A percentile compares a stretch with the other conserved stretches of the same genome.
Evolutionary conservation across 37 sponge, comb jelly and placozoan species (phyloP).

Genomic region (Cladorhizidae sp.): DNA sequence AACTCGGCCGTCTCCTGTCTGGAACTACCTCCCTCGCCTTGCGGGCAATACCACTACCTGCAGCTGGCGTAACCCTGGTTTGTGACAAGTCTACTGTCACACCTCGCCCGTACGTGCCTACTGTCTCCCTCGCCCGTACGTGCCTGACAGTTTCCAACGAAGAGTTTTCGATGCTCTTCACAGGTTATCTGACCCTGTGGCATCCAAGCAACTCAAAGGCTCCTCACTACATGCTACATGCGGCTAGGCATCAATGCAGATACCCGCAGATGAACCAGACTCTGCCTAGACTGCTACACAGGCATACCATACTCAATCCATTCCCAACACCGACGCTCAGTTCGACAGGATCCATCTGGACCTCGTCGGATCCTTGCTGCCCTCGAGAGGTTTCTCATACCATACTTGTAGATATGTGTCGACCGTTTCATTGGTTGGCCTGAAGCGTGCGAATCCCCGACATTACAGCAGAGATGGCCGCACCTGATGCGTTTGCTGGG

Average conservation of each 20-base stretch:
- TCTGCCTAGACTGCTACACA: conserved; percentile 54
- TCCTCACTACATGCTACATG: conserved; percentile 43
- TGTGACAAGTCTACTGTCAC: no score
- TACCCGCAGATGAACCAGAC: conserved; percentile 39
- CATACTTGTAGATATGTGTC: conserved; percentile 58
- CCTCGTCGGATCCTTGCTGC: conserved; percentile 65
- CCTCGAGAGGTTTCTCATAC: conserved; percentile 52
- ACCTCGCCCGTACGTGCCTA: conserved; percentile 44
- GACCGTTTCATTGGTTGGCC: conserved; percentile 71
- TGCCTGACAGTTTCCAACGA: conserved; percentile 40
- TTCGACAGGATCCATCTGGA: conserved; percentile 64
- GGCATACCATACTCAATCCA: conserved; percentile 45
- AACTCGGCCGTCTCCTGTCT: neutral
- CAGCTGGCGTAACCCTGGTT: conserved; percentile 7
- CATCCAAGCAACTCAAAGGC: conserved; percentile 54
- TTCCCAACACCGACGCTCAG: conserved; percentile 52
- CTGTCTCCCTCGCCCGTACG: conserved; percentile 37
- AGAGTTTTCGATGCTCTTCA: no score
- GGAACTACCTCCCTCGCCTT: conserved; percentile 7
- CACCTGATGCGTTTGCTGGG: no score
- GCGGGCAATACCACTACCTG: conserved; percentile 24
- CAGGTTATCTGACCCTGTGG: conserved; percentile 58
- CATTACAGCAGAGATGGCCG: no score
- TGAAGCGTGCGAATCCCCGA: no score
- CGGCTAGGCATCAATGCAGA: conserved; percentile 70